These are phyloP conservation scores for Arrhopalites spinosus DNA, from an alignment of 2,888 invertebrate species.

Conservation along the genomic window DNA sequence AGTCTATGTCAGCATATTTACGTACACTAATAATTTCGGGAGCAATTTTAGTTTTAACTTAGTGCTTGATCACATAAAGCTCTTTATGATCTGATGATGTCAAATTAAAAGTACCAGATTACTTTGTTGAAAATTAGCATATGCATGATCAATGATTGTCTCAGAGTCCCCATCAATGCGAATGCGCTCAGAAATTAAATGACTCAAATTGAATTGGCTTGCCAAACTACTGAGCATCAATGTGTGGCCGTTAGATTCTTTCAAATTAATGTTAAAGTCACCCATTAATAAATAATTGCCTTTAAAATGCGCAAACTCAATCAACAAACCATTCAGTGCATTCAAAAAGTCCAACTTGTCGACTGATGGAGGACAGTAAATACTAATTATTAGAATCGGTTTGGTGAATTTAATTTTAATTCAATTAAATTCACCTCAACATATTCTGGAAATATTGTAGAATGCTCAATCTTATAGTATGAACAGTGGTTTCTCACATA, in stretches of 20 bases:
- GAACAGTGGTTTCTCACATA: neutral
- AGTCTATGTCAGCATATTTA: neutral
- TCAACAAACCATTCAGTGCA: neutral
- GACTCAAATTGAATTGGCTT: neutral
- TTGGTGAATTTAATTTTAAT: neutral
- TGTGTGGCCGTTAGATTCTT: neutral
- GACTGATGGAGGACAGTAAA: neutral
- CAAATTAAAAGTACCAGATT: neutral
- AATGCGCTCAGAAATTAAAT: neutral
- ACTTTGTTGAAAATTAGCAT: neutral
- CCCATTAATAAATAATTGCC: neutral
- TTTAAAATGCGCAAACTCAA: neutral
- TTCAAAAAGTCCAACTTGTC: neutral
- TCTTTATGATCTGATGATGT: neutral
- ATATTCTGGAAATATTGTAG: neutral
- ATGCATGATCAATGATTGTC: neutral
- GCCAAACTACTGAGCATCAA: neutral
- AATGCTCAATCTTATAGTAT: neutral
- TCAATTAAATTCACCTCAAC: neutral
- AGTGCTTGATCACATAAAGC: neutral
- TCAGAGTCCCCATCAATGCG: neutral
- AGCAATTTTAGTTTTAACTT: neutral
- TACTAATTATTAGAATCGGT: neutral
- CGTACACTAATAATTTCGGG: neutral
- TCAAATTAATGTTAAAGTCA: constrained; percentile 14